Evolutionary conservation across 2,888 invertebrate species (phyloP).

Genomic region (Papilio gigon): DNA sequence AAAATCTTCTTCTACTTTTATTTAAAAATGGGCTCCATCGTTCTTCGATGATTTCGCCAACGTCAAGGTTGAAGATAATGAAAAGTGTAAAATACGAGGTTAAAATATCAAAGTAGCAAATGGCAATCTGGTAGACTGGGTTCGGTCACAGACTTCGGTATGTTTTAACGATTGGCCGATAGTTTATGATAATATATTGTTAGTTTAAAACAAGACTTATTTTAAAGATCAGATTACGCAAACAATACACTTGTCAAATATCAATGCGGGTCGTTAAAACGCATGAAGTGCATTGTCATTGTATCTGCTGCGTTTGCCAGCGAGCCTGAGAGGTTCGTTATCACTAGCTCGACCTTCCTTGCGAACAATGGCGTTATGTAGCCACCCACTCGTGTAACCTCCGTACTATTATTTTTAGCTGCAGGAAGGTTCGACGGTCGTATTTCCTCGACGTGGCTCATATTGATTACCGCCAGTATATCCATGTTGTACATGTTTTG

Average conservation of each 20-base stretch:
- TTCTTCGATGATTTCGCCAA: no score
- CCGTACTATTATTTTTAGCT: conserved; percentile 77
- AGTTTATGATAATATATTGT: not conserved
- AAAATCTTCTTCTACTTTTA: no score
- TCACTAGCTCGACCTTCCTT: conserved; percentile 57
- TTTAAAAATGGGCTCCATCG: no score
- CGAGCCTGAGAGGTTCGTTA: conserved; percentile 47
- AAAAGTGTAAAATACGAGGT: no score
- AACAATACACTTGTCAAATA: not conserved
- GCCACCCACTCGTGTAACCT: conserved; percentile 65
- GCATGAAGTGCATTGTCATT: conserved; percentile 26
- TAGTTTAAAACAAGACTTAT: not conserved
- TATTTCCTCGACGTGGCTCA: conserved; percentile 72
- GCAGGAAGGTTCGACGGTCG: conserved; percentile 72
- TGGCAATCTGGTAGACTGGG: no score
- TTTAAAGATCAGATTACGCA: not conserved
- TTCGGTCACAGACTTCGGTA: no score
- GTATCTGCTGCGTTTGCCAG: conserved; percentile 20
- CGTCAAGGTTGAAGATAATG: no score
- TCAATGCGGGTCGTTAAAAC: not conserved
- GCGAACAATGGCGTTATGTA: conserved; percentile 58
- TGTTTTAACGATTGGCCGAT: no score
- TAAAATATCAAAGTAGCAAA: no score
- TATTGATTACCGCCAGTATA: conserved; percentile 52
- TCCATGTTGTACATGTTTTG: not conserved